Conservation (phyloP, 2,888 invertebrate species). For the Ditula angustiorana region DNA sequence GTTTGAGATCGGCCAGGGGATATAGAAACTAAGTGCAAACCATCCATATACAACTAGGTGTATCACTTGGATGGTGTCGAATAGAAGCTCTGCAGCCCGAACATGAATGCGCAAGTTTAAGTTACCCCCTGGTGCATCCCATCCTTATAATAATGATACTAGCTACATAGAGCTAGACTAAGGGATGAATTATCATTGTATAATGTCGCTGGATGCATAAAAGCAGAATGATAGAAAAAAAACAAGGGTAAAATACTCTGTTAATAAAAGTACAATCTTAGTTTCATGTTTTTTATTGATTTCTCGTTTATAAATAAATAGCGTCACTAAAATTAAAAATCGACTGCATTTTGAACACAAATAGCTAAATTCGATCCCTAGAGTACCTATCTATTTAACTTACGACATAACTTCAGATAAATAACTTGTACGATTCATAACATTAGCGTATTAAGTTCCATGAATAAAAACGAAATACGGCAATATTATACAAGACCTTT, state of each 20-base stretch:
- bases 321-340: constrained; percentile 1
- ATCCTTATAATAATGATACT: too few relatives aligned
- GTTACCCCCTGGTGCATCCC: too few relatives aligned
- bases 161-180: too few relatives aligned
- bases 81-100: too few relatives aligned
- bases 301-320: constrained; percentile 22
- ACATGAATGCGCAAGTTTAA: too few relatives aligned
- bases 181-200: too few relatives aligned
- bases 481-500: constrained; percentile 53
- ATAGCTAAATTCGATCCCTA: constrained; percentile 13
- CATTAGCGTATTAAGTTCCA: constrained; percentile 61
- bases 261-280: neutral
- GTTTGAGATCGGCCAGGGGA: too few relatives aligned
- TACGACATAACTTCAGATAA: neutral
- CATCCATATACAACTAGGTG: too few relatives aligned
- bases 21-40: too few relatives aligned
- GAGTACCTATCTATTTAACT: constrained; percentile 21
- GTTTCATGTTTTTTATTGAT: neutral
- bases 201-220: too few relatives aligned
- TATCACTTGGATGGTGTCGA: too few relatives aligned
- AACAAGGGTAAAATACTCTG: too few relatives aligned
- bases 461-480: constrained; percentile 55
- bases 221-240: neutral
- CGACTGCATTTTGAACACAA: constrained; percentile 22
- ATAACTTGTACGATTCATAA: constrained; percentile 44